Conservation (phyloP, 2,797 vertebrate species). For the Sebastes nivosus region DNA sequence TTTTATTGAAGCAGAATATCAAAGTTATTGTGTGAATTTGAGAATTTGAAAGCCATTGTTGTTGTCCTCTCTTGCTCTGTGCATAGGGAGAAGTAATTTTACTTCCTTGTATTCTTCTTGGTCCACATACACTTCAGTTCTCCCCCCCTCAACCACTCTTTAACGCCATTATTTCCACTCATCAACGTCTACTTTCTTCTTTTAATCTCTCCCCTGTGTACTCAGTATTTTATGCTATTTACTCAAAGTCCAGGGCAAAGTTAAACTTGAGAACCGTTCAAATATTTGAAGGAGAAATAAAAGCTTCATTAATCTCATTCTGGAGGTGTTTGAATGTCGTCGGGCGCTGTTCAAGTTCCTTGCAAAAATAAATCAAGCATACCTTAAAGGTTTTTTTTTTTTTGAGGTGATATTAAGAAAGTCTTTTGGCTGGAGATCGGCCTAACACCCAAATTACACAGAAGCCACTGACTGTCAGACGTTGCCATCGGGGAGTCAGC, state of each 20-base stretch:
- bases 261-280: slow-evolving; percentile 9
- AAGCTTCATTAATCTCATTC: slow-evolving; percentile 14
- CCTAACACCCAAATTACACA: slow-evolving; percentile 35
- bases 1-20: slow-evolving; percentile 11
- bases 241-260: not conserved
- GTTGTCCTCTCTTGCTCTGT: not conserved
- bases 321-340: not conserved
- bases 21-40: not conserved
- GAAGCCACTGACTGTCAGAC: slow-evolving; percentile 27
- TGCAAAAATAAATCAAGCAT: slow-evolving; percentile 32
- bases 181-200: not conserved
- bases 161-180: not conserved
- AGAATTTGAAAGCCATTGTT: not conserved
- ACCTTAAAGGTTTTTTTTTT: slow-evolving; percentile 20
- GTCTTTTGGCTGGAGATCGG: slow-evolving; percentile 21
- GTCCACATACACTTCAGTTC: not conserved
- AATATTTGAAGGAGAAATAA: slow-evolving; percentile 10
- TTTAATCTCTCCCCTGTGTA: not conserved
- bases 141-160: not conserved
- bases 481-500: slow-evolving; percentile 23
- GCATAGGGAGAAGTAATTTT: not conserved
- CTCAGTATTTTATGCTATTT: not conserved
- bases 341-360: not conserved
- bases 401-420: slow-evolving; percentile 24
- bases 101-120: not conserved